Evolutionary conservation across 2,797 vertebrate species (phyloP), one percentile per base, ranked within the genome.

Genomic region (Gallirallus australis): DNA sequence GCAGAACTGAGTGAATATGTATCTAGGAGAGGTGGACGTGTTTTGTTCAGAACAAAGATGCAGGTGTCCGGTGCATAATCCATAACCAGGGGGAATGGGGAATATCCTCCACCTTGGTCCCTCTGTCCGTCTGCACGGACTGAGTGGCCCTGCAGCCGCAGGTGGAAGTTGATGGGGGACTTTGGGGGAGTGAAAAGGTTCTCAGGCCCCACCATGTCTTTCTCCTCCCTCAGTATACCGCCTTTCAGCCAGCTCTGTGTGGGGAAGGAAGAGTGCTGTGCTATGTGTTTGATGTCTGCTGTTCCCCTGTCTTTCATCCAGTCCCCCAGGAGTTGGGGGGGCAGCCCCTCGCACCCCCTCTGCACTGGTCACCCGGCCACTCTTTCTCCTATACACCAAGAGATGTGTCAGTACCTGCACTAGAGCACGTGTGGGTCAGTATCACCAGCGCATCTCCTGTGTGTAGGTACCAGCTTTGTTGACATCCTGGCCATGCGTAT

Each of bases 1-100:
- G 71, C 75, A 96, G 92, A 92, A 65, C n/a, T 0, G 39, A 42
- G 96, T 97, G 96, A 97, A 97, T 95, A 96, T 97, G 94, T 80
- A 96, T 95, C 91, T 80, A 39, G 92, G 93, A 96, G 94, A 88
- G 85, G 76, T 57, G 87, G 75, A 94, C 0, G 14, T 88, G 68
- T 92, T 96, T 79, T 96, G 91, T 75, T 87, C 77, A 57, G 85
- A 93, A 24, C 53, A 75, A 76, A 94, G 96, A 42, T 82, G 21
- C 75, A 89, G 77, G 57, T 73, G 83, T 73, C 68, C 3, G 0
- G 53, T 92, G 80, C 57, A 77, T 95, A 89, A 95, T 89, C 69
- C 57, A 68, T 80, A 60, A 27, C 42, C 56, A 88, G 78, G 47
- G 70, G 68, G n/a, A 50, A 25, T 25, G 71, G 60, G 86, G 65